Conservation (phyloP, 53 echinoderm and acorn worm species). For the Pentamera pediparva region DNA sequence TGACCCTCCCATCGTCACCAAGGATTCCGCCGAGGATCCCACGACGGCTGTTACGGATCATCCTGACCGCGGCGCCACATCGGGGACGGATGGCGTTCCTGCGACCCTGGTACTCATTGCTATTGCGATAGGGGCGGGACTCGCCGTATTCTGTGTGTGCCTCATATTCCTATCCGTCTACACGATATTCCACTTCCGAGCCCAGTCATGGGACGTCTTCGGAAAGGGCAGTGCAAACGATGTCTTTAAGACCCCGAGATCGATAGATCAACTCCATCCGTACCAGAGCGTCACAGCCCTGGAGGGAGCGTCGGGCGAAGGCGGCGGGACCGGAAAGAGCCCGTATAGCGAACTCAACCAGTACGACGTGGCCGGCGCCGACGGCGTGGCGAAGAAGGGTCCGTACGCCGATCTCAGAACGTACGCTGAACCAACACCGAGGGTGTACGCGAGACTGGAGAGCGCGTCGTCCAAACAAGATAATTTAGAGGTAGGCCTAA, state of each 20-base stretch:
- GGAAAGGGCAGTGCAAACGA: not conserved
- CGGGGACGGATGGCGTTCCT: not conserved
- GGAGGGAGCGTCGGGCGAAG: not conserved
- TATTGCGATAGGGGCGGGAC: conserved; percentile 3
- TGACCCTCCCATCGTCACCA: not conserved
- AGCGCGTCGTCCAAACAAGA: not conserved
- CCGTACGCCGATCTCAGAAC: not conserved
- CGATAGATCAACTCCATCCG: not conserved
- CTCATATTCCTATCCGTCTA: conserved; percentile 9
- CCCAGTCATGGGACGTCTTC: not conserved
- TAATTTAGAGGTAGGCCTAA: not conserved
- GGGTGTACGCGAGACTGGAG: conserved; percentile 9
- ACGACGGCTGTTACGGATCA: not conserved
- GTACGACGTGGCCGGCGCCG: not conserved
- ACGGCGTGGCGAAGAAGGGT: not conserved
- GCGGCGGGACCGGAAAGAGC: not conserved
- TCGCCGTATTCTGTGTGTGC: not conserved
- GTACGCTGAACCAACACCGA: conserved; percentile 11
- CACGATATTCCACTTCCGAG: not conserved
- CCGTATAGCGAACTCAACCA: too few species aligned
- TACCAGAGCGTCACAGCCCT: not conserved
- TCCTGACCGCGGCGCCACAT: not conserved
- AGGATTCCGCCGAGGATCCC: not conserved
- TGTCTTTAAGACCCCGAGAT: not conserved
- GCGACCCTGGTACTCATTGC: not conserved